These are phyloP conservation scores for Uria aalge DNA, from an alignment of 2,113 vertebrate genomes.

Conservation along the genomic window DNA sequence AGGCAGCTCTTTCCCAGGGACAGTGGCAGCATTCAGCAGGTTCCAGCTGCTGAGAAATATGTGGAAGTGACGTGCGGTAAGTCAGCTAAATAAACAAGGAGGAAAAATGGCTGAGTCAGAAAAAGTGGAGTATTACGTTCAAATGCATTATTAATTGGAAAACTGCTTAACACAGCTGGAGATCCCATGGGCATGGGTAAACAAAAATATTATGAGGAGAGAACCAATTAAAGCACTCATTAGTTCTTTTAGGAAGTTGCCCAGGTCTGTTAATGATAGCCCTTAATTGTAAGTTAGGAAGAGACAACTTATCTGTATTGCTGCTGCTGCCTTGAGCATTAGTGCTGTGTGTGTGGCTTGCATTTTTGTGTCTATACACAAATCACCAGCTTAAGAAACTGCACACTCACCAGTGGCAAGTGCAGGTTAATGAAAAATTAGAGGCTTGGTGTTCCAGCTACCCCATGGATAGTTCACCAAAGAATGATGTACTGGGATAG, in stretches of 20 bases:
- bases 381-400: background rate
- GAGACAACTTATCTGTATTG: background rate
- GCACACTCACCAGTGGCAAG: background rate
- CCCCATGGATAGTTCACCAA: background rate
- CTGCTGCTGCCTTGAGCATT: background rate
- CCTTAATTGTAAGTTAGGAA: background rate
- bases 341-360: background rate
- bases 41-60: constrained; percentile 36
- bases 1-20: background rate
- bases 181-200: background rate
- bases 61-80: constrained; percentile 34
- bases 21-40: constrained; percentile 25
- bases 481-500: background rate
- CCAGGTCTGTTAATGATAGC: background rate
- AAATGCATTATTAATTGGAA: constrained; percentile 24
- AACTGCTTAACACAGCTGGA: constrained; percentile 23
- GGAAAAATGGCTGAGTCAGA: constrained; percentile 37
- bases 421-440: background rate
- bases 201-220: background rate
- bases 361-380: background rate
- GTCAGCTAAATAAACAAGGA: constrained; percentile 18
- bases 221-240: constrained; percentile 15
- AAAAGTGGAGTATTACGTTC: background rate
- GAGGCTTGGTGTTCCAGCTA: background rate
- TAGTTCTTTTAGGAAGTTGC: background rate